Conservation (phyloP, 2,888 invertebrate genomes). For the Amphimallon solstitiale region DNA sequence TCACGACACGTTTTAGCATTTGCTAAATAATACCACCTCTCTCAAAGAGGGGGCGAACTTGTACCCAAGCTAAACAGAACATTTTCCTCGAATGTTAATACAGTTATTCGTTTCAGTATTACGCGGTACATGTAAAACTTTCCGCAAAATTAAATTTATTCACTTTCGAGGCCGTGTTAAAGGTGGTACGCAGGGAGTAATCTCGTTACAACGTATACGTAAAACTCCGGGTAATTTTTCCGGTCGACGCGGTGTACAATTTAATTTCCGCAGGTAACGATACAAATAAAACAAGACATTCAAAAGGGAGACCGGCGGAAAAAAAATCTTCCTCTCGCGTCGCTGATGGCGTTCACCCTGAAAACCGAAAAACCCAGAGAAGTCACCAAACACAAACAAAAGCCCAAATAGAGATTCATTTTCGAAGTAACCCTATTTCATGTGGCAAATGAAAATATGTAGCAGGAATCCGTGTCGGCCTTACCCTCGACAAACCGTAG, state of each 20-base stretch:
- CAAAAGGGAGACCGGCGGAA: no score
- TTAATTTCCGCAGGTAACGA: conserved; percentile 31
- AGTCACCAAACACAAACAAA: conserved; percentile 3
- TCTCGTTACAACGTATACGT: conserved; percentile 16
- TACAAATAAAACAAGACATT: conserved; percentile 29
- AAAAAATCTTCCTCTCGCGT: no score
- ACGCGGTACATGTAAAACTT: not conserved
- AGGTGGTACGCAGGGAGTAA: conserved; percentile 8
- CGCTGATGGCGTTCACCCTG: no score
- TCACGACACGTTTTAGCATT: no score
- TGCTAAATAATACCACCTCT: no score
- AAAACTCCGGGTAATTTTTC: conserved; percentile 24
- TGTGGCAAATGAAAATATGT: conserved; percentile 50
- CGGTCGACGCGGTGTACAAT: conserved; percentile 14
- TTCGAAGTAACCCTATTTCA: conserved; percentile 37
- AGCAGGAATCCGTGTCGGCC: conserved; percentile 48
- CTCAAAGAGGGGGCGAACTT: no score
- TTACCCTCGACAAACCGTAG: conserved; percentile 52
- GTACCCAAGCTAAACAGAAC: no score
- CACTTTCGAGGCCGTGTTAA: conserved; percentile 1
- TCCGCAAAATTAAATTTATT: conserved; percentile 21
- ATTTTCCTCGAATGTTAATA: no score
- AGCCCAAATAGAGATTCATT: conserved; percentile 42
- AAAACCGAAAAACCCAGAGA: not conserved
- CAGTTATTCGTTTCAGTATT: no score